Evolutionary conservation across 2,113 vertebrate species (phyloP).

Genomic region (Hepsetus odoe): DNA sequence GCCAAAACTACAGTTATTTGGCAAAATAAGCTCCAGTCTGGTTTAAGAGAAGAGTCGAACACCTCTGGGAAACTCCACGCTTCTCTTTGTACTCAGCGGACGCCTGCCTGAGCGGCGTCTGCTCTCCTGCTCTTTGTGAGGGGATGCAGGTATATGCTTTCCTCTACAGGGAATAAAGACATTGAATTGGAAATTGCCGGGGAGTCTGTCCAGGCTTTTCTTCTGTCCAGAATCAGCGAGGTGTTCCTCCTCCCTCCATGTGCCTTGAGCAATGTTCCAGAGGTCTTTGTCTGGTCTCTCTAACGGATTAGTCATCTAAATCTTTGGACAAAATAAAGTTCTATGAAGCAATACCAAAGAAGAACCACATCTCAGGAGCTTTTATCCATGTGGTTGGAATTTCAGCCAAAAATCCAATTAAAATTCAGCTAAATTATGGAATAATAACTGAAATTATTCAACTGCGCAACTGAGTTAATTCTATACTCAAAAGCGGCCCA

Average conservation of each 20-base stretch:
- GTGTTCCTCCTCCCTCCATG: background rate
- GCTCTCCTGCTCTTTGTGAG: background rate
- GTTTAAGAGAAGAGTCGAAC: background rate
- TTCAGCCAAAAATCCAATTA: too few species aligned
- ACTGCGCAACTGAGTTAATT: background rate
- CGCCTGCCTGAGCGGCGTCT: too few species aligned
- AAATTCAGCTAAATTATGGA: too few species aligned
- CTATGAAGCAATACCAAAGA: too few species aligned
- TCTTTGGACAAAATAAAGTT: too few species aligned
- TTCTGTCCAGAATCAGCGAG: background rate
- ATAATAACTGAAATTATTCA: background rate
- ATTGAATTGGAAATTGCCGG: slow-evolving; percentile 16
- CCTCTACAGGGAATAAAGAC: slow-evolving; percentile 8
- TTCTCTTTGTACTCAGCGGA: background rate
- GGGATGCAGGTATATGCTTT: slow-evolving; percentile 4
- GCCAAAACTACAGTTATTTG: background rate
- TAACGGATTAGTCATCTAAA: too few species aligned
- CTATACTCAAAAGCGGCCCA: background rate
- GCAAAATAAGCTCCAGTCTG: background rate
- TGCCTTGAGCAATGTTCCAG: background rate
- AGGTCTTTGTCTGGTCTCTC: too few species aligned
- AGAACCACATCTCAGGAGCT: background rate
- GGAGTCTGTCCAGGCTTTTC: background rate
- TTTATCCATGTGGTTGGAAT: too few species aligned
- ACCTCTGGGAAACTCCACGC: background rate